These are phyloP conservation scores for Camponotus vicinus DNA, from an alignment of 1,140 invertebrate genomes.

Conservation along the genomic window DNA sequence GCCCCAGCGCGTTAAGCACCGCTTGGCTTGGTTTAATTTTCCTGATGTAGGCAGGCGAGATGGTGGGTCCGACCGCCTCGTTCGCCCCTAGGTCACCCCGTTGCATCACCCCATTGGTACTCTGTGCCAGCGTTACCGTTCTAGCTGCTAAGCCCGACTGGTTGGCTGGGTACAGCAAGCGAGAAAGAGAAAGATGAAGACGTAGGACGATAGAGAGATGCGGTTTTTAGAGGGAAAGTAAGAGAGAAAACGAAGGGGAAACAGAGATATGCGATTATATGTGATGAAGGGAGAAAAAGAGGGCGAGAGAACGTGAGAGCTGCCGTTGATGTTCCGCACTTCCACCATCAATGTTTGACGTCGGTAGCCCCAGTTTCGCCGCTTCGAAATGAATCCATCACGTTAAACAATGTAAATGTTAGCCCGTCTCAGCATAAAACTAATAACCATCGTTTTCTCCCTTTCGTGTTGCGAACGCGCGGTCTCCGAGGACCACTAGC, in stretches of 20 bases:
- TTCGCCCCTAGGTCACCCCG: constrained; percentile 81
- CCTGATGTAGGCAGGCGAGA: constrained; percentile 85
- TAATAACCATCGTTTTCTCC: constrained; percentile 82
- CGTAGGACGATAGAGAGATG: constrained; percentile 47
- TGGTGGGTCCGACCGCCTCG: constrained; percentile 81
- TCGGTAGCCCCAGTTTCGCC: constrained; percentile 74
- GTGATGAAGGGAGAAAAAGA: constrained; percentile 1
- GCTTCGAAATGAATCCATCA: constrained; percentile 84
- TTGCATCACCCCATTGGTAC: constrained; percentile 78
- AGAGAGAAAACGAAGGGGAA: constrained; percentile 48
- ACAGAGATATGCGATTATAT: constrained; percentile 31
- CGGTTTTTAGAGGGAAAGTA: constrained; percentile 25
- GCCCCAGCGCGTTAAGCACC: constrained; percentile 85
- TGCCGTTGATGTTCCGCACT: constrained; percentile 72
- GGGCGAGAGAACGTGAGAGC: constrained; percentile 49
- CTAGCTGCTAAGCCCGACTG: constrained; percentile 68
- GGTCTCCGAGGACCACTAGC: constrained; percentile 69
- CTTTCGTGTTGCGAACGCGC: constrained; percentile 62
- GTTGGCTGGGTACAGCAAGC: constrained; percentile 55
- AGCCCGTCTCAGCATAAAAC: constrained; percentile 84
- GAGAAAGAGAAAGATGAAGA: constrained; percentile 50
- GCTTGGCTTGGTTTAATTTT: constrained; percentile 87
- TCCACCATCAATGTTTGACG: constrained; percentile 82
- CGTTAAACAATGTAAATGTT: constrained; percentile 86
- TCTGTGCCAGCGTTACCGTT: constrained; percentile 46